Evolutionary conservation across 2,888 invertebrate species (phyloP), one percentile per base, ranked within the genome.

Genomic region (Alloplasta piceator): DNA sequence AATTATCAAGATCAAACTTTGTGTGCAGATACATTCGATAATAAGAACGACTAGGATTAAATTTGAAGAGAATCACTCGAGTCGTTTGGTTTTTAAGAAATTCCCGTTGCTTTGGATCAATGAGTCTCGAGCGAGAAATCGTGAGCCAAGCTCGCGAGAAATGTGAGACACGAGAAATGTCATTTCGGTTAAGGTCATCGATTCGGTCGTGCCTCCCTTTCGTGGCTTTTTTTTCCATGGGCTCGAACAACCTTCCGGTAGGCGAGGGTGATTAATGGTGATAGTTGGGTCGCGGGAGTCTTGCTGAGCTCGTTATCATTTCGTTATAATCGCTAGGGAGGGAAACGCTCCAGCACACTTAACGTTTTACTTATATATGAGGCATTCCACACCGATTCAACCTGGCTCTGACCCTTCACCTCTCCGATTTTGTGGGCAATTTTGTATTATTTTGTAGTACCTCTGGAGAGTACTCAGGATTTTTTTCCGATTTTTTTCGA

Each of bases 101-200:
- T 26, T 26, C 26, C 26, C 26, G 26, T 26, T 26, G 26, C 26
- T 26, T 26, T 26, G 26, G 26, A 26, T 26, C 26, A 26, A 26
- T 26, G 26, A 26, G 3, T 26, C 26, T 26, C 26, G 1, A 61
- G 14, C 6, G 2, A 55, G 14, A 12, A 52, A 52, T 68, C 52
- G 26, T 9, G 39, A 43, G 60, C 14, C 41, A 43, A 58, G 16
- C 36, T 50, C 48, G 12, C n/a, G 26, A 48, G 41, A 26, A 5
- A 81, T 39, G 56, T 12, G 39, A 58, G 63, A 64, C 48, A 26
- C 12, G 36, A 70, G 46, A 64, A 78, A 74, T 70, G 64, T 63
- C 52, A 70, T 70, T 75, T 66, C 64, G 68, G 48, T 52, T 66
- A 78, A 74, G 78, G 78, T 81, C 78, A 68, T 66, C 77, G 56